These are phyloP conservation scores for Peromyscus aztecus DNA, from an alignment of 2,797 vertebrate species.

Conservation along the genomic window DNA sequence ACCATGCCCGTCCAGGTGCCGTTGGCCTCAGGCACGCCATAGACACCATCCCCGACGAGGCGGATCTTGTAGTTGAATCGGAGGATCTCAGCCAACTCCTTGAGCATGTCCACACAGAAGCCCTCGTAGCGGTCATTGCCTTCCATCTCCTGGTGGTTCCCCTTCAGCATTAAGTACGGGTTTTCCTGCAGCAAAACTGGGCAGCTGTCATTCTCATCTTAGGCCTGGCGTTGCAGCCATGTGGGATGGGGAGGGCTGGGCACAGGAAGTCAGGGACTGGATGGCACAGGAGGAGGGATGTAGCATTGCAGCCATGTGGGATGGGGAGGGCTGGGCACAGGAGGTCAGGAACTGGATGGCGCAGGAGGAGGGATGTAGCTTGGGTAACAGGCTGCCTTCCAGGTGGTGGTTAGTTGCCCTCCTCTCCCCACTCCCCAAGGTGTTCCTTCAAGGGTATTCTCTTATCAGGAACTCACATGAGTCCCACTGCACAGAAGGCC, in stretches of 20 bases:
- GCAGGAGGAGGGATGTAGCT: not conserved
- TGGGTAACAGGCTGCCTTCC: not conserved
- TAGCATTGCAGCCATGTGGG: slow-evolving; percentile 59
- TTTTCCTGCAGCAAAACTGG: slow-evolving; percentile 96
- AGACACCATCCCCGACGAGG: slow-evolving; percentile 95
- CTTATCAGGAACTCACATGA: not conserved
- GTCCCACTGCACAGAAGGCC: not conserved
- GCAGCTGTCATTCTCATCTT: slow-evolving; percentile 91
- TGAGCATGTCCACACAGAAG: slow-evolving; percentile 99
- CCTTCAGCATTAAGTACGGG: slow-evolving; percentile 98
- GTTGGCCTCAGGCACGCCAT: slow-evolving; percentile 95
- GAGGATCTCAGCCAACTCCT: slow-evolving; percentile 96
- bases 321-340: not conserved
- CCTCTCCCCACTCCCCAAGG: not conserved
- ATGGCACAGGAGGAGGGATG: not conserved
- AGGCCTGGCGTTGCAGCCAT: slow-evolving; percentile 79
- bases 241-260: not conserved
- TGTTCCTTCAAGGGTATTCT: not conserved
- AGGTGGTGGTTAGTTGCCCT: not conserved
- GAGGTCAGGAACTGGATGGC: not conserved
- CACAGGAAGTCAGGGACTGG: not conserved
- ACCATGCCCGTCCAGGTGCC: slow-evolving; percentile 99
- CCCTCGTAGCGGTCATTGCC: slow-evolving; percentile 98
- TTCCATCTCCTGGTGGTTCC: slow-evolving; percentile 95
- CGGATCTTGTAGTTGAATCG: slow-evolving; percentile 98